Percentiles rank a stretch among this genome's conserved stretches.
phyloP scores from a whole-genome alignment of 2,797 vertebrate species.

The Sebastes cheni region DNA sequence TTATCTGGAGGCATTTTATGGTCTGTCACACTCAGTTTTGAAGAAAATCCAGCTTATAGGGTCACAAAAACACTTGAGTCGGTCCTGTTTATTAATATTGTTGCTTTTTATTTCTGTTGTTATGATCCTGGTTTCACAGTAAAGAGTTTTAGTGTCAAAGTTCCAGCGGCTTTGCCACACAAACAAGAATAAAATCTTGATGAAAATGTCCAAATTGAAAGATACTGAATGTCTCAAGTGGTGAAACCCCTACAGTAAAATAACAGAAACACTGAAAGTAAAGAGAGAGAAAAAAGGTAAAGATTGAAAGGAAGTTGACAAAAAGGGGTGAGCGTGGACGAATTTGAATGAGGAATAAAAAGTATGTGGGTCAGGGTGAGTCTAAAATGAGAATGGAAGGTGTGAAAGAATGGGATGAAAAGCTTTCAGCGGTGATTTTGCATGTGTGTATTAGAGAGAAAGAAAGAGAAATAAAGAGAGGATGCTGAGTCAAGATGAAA shows the following conservation, averaged over 20 bases:
- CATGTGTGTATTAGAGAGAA: constrained; percentile 60
- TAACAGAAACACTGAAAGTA: neutral
- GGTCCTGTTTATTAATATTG: neutral
- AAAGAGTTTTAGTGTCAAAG: neutral
- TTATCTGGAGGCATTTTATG: constrained; percentile 10
- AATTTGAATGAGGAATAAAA: constrained; percentile 21
- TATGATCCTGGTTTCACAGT: neutral
- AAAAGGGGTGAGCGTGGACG: neutral
- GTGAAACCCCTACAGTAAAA: neutral
- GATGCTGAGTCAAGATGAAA: constrained; percentile 75
- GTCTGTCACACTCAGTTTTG: constrained; percentile 5
- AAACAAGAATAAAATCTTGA: neutral
- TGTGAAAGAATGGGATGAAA: constrained; percentile 60
- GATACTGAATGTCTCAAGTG: neutral
- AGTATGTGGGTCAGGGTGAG: constrained; percentile 46
- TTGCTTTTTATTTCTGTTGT: neutral
- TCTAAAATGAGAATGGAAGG: constrained; percentile 25
- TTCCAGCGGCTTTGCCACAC: neutral
- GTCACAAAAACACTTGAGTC: neutral
- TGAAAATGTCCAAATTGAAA: neutral
- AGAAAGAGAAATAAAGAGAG: constrained; percentile 53
- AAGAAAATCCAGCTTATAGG: neutral
- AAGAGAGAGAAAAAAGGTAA: neutral
- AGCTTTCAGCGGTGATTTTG: constrained; percentile 58
- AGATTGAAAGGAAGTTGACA: constrained; percentile 2